Evolutionary conservation across 2,797 vertebrate genomes (phyloP).

Genomic region (Galago senegalensis): DNA sequence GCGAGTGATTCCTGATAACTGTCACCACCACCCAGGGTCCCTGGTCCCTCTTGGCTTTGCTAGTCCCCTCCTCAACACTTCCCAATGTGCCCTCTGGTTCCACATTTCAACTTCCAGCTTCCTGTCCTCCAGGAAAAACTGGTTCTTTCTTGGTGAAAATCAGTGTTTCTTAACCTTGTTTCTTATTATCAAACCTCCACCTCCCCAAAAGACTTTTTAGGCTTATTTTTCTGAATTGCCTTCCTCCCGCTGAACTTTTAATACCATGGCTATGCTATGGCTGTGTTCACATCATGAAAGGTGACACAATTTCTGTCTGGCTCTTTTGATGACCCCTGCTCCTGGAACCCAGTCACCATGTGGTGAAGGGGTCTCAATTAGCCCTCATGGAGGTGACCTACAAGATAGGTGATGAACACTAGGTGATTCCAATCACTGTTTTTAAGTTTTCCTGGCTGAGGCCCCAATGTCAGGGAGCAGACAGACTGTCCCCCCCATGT

Average conservation of each 20-base stretch:
- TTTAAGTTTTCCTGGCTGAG: neutral
- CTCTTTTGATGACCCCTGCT: neutral
- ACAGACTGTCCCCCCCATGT: neutral
- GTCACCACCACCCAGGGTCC: rapidly evolving
- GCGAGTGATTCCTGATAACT: too few relatives aligned
- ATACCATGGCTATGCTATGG: too few relatives aligned
- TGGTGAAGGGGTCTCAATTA: too few relatives aligned
- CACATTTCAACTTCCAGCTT: neutral
- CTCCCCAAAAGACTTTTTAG: neutral
- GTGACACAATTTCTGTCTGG: neutral
- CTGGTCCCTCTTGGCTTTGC: neutral
- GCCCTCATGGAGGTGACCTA: neutral
- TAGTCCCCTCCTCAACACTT: neutral
- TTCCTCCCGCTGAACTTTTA: neutral
- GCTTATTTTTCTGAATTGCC: neutral
- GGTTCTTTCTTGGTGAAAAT: neutral
- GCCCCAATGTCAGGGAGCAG: neutral
- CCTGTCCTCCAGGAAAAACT: neutral
- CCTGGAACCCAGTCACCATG: neutral
- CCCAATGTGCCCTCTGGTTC: neutral
- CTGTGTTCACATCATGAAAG: neutral
- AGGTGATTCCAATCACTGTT: neutral
- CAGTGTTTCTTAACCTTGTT: neutral
- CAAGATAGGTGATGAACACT: neutral
- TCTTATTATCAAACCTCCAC: neutral